These are phyloP conservation scores for Tetranychus piercei DNA, from an alignment of 2,888 invertebrate genomes.

Conservation along the genomic window DNA sequence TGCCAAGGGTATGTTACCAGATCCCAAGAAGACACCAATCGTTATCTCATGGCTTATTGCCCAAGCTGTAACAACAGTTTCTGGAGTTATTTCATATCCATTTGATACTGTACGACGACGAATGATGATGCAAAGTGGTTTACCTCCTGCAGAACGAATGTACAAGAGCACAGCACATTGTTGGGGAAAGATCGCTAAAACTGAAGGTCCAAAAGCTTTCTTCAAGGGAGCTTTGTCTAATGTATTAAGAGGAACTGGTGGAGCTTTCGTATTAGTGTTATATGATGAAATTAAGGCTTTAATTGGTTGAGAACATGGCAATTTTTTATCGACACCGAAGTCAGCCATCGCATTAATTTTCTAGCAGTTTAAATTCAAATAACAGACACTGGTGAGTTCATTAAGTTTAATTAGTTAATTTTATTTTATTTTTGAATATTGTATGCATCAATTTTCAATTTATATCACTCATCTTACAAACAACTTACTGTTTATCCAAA, in stretches of 20 bases:
- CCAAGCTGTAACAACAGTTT: constrained; percentile 62
- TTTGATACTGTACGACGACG: constrained; percentile 84
- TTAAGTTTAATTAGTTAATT: too few species aligned
- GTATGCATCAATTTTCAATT: too few species aligned
- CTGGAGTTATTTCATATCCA: constrained; percentile 87
- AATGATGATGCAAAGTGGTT: constrained; percentile 98
- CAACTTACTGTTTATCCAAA: too few species aligned
- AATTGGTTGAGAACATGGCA: background rate
- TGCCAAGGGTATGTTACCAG: constrained; percentile 76
- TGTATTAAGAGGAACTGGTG: constrained; percentile 78
- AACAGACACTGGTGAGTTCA: too few species aligned
- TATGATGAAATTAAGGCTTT: constrained; percentile 11
- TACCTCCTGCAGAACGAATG: constrained; percentile 51
- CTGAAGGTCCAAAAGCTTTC: constrained; percentile 66
- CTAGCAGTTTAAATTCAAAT: too few species aligned
- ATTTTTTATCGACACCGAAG: background rate
- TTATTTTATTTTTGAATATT: too few species aligned
- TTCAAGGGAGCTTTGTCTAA: constrained; percentile 95
- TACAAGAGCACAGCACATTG: constrained; percentile 85
- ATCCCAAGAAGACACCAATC: constrained; percentile 78
- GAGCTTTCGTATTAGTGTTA: constrained; percentile 67
- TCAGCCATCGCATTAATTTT: background rate
- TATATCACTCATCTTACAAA: too few species aligned
- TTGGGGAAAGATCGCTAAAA: constrained; percentile 63
- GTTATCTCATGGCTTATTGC: constrained; percentile 85